Evolutionary conservation across 2,113 vertebrate genomes (phyloP), one percentile per base, ranked within the genome.

Genomic region (Phycodurus eques): DNA sequence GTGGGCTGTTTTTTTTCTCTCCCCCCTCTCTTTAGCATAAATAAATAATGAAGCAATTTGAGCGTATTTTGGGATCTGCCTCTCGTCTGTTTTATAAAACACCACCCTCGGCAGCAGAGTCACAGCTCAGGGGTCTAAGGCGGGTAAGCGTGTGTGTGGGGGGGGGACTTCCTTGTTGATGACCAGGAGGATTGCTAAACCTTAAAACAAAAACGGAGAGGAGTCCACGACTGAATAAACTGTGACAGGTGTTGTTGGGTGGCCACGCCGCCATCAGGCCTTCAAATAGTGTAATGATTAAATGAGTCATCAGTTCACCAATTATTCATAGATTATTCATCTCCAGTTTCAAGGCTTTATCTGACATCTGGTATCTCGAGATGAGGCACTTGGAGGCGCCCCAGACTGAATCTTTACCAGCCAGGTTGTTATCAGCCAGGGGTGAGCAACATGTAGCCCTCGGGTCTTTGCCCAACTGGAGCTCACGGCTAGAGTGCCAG

Each of bases 361-460:
- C 79, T 68, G 47, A 68, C 39, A 68, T 67, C 43, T 20, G 70
- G 42, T 49, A 53, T 67, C 64, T 59, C 13, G 35, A 80, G 43
- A 51, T 13, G 49, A 71, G 68, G 35, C 42, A 73, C 39, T 53
- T 76, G 69, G 51, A 73, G 20, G 42, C 15, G 59, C 22, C 75
- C 51, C 77, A 68, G 44, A 57, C 66, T 22, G 49, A 70, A 73
- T 72, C 63, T 65, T 87, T 79, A 83, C 89, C 87, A 75, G 80
- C 88, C 76, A 78, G 66, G 73, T 83, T 72, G 59, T 13, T 8
- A 33, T 19, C 31, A 61, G 14, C 31, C 15, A 35, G 31, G 2
- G 59, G 59, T 61, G 59, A 31, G 2, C 6, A 61, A 61, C 59
- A 31, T 61, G 59, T 19, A 6, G 59, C 31, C 59, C 31, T 1